These are phyloP conservation scores for Leptinotarsa rubiginosa DNA, from an alignment of 2,888 invertebrate genomes.

Conservation along the genomic window DNA sequence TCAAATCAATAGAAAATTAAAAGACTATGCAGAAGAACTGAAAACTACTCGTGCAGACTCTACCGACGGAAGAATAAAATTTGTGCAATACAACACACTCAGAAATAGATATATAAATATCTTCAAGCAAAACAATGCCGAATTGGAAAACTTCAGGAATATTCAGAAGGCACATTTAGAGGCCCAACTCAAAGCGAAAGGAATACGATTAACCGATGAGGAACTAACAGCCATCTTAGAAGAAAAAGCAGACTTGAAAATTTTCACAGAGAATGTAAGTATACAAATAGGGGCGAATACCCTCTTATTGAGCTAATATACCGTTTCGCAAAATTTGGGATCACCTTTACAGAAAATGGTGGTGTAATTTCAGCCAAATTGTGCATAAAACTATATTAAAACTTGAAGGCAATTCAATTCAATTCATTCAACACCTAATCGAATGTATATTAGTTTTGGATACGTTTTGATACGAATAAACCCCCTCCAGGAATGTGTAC, in stretches of 20 bases:
- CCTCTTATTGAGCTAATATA: too few species aligned
- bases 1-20: slow-evolving; percentile 53
- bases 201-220: slow-evolving; percentile 57
- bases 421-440: too few species aligned
- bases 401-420: too few species aligned
- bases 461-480: too few species aligned
- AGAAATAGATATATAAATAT: slow-evolving; percentile 67
- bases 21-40: slow-evolving; percentile 54
- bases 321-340: too few species aligned
- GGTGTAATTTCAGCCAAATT: too few species aligned
- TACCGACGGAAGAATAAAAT: slow-evolving; percentile 65
- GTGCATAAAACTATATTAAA: too few species aligned
- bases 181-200: slow-evolving; percentile 69
- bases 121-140: slow-evolving; percentile 68
- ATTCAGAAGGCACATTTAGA: slow-evolving; percentile 69
- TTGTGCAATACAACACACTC: slow-evolving; percentile 68
- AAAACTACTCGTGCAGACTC: slow-evolving; percentile 43
- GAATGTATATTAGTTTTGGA: too few species aligned
- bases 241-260: slow-evolving; percentile 63
- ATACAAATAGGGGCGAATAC: slow-evolving; percentile 7
- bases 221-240: slow-evolving; percentile 65
- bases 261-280: slow-evolving; percentile 70
- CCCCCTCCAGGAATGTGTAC: too few species aligned
- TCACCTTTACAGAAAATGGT: too few species aligned
- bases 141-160: slow-evolving; percentile 68